Conservation (phyloP, 1,140 invertebrate genomes). For the Drosophila tristis region DNA sequence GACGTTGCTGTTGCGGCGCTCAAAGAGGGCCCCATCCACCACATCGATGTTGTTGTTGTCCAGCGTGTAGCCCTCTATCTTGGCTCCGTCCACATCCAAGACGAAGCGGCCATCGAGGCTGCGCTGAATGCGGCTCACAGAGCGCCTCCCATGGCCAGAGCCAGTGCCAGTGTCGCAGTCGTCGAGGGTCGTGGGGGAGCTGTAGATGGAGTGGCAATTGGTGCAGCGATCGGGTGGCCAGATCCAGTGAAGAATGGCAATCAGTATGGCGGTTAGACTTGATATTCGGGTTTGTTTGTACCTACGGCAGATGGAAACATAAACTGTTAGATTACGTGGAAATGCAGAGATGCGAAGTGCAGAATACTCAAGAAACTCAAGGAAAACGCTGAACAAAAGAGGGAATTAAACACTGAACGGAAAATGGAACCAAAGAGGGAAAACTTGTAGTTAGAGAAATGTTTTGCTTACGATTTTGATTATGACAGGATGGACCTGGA, state of each 20-base stretch:
- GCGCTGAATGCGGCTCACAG: constrained; percentile 87
- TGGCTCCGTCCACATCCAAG: constrained; percentile 84
- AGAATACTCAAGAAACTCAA: neutral
- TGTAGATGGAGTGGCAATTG: constrained; percentile 84
- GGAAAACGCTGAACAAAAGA: constrained; percentile 24
- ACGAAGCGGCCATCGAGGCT: constrained; percentile 91
- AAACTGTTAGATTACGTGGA: neutral
- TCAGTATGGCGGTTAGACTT: constrained; percentile 91
- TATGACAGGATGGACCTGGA: constrained; percentile 87
- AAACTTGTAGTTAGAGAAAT: constrained; percentile 46
- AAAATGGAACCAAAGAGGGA: constrained; percentile 21
- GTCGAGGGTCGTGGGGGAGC: constrained; percentile 66
- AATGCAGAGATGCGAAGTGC: neutral
- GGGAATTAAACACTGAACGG: constrained; percentile 21
- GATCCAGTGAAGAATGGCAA: constrained; percentile 87
- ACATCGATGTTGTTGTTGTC: constrained; percentile 55
- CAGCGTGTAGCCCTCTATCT: constrained; percentile 46
- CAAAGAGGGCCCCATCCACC: constrained; percentile 82
- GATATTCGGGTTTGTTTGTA: constrained; percentile 96
- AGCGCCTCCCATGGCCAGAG: constrained; percentile 31
- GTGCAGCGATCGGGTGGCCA: constrained; percentile 89
- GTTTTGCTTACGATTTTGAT: constrained; percentile 83
- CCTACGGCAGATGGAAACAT: constrained; percentile 85
- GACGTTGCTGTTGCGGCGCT: constrained; percentile 86
- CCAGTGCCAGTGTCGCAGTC: constrained; percentile 40